Conservation (phyloP, 2,888 invertebrate species). For the Microctonus aethiopoides region DNA sequence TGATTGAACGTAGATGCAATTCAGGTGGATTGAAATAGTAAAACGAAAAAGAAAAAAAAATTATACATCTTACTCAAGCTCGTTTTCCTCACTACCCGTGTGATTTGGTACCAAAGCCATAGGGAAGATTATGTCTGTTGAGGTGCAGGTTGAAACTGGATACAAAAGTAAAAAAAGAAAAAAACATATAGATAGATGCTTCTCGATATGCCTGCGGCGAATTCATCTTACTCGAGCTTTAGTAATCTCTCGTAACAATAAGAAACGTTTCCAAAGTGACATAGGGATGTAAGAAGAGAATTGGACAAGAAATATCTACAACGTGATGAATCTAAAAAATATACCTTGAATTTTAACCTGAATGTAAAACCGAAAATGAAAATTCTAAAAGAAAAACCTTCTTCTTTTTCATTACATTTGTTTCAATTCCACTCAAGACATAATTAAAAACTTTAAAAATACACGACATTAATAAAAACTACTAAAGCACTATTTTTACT, state of each 20-base stretch:
- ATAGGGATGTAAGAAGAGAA: background rate
- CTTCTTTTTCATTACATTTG: background rate
- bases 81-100: background rate
- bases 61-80: background rate
- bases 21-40: constrained; percentile 20
- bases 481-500: background rate
- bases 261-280: background rate
- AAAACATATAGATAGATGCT: background rate
- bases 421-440: background rate
- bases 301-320: background rate
- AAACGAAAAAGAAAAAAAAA: background rate
- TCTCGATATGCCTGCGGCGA: constrained; percentile 9
- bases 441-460: background rate
- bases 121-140: background rate
- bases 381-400: background rate
- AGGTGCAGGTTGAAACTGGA: constrained; percentile 10
- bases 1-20: constrained; percentile 33
- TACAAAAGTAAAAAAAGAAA: constrained; percentile 4
- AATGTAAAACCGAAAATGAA: background rate
- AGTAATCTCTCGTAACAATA: constrained; percentile 25
- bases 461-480: too few relatives aligned
- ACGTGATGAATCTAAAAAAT: constrained; percentile 14
- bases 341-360: background rate
- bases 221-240: constrained; percentile 18
- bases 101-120: background rate